These are phyloP conservation scores for Mastomys coucha DNA, from an alignment of 2,113 vertebrate genomes.

Conservation along the genomic window DNA sequence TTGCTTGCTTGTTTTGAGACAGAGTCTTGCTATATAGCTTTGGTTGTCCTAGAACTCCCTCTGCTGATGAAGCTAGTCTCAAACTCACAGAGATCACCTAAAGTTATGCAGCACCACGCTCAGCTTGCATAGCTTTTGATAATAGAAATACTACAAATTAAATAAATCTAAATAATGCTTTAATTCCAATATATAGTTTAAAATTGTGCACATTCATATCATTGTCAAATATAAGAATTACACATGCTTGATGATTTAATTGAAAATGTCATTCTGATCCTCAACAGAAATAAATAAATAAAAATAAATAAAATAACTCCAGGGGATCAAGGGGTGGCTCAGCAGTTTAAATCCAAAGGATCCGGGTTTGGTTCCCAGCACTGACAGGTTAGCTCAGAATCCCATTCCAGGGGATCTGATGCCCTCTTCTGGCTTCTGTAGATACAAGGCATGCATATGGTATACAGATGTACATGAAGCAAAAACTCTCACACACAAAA, in stretches of 20 bases:
- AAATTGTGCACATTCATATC: conserved; percentile 34
- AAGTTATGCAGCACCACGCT: neutral
- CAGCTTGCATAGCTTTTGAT: neutral
- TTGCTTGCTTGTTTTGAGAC: neutral
- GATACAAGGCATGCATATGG: neutral
- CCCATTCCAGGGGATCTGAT: neutral
- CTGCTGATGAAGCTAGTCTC: neutral
- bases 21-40: neutral
- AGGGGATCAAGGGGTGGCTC: neutral
- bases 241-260: neutral
- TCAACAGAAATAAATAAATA: neutral
- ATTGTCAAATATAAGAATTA: conserved; percentile 34
- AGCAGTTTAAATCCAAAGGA: neutral
- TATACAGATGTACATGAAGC: neutral
- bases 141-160: conserved; percentile 41
- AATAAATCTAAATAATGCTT: conserved; percentile 20
- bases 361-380: neutral
- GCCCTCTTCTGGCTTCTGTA: neutral
- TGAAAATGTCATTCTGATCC: conserved; percentile 24
- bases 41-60: neutral
- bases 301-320: neutral
- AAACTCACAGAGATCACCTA: neutral
- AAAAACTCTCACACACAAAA: neutral
- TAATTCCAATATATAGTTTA: conserved; percentile 8
- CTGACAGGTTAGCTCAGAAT: neutral